A percentile compares a stretch with the other conserved stretches of the same genome.
phyloP scores from a whole-genome alignment of 2,113 vertebrate genomes.

The Oncorhynchus mykiss region DNA sequence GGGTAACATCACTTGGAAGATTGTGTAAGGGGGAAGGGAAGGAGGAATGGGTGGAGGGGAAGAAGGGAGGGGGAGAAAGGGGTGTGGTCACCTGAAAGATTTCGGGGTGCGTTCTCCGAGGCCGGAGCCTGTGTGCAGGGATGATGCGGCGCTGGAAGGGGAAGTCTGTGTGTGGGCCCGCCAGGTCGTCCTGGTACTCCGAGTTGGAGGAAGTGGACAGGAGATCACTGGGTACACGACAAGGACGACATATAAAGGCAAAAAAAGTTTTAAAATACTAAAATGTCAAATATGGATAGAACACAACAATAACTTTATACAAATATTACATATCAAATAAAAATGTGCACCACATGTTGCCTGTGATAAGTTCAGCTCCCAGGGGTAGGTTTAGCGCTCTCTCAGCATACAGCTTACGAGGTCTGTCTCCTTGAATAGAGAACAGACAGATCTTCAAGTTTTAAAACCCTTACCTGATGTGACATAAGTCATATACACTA shows the following conservation, averaged over 20 bases:
- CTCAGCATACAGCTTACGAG: conserved; percentile 78
- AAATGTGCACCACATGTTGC: conserved; percentile 76
- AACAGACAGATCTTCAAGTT: conserved; percentile 10
- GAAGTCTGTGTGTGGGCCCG: conserved; percentile 76
- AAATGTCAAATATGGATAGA: background rate
- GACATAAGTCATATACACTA: background rate
- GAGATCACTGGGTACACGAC: conserved; percentile 76
- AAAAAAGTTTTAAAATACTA: background rate
- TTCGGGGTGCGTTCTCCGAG: conserved; percentile 84
- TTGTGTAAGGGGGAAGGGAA: background rate
- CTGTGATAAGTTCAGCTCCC: conserved; percentile 78
- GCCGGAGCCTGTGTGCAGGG: conserved; percentile 81
- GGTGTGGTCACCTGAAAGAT: conserved; percentile 78
- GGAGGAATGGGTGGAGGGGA: background rate
- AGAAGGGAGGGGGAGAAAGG: too few relatives aligned
- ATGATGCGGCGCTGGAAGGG: conserved; percentile 87
- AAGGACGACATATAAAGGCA: background rate
- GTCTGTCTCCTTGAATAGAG: conserved; percentile 70
- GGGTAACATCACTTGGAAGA: too few relatives aligned
- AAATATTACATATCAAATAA: background rate
- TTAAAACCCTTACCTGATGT: background rate
- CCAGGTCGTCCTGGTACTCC: conserved; percentile 84
- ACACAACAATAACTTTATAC: too few relatives aligned
- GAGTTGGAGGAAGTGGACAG: conserved; percentile 90
- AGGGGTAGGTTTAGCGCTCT: conserved; percentile 78